Evolutionary conservation across 2,888 invertebrate genomes (phyloP), one percentile per base, ranked within the genome.

Genomic region (Lasioglossum vierecki): DNA sequence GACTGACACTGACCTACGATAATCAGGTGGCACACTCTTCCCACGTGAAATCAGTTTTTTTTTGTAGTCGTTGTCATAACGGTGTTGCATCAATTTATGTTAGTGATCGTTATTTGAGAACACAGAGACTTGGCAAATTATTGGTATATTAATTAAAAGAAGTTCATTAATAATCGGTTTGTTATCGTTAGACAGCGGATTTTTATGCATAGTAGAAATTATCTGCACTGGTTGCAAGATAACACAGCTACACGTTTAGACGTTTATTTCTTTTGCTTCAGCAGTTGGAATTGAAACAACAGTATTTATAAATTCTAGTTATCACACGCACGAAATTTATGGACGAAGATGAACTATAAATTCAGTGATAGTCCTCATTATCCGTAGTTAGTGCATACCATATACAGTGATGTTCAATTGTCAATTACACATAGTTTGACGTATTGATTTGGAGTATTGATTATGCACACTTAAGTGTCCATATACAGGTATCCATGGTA

Each of bases 1-100:
- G 39, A 4, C 35, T 22, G 35, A 26, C 2, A 71, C 15, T 75
- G 74, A 80, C 70, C 80, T 75, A 49, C 9, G 22, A 39, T 75
- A 68, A 68, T 30, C 18, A 22, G 35, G 22, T 63, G 15, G 15
- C 4, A 6, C 18, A 35, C 35, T 66, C 66, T 35, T 22, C 18
- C 35, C 9, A 30, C 66, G 35, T 35, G 18, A 35, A 66, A 18
- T 22, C 8, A 22, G 15, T 30, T 63, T 41, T n/a, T 4, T n/a
- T n/a, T n/a, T n/a, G n/a, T 35, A 35, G 68, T 8, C 3, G 39
- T 68, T n/a, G 9, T 4, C 9, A 11, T 11, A n/a, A 68, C 22
- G 22, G 8, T 68, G 39, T 39, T 30, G 49, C 8, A 18, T 9
- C 53, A 9, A n/a, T 60, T 60, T 15, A 0, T 26, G 26, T 39